Conservation (phyloP, 2,888 invertebrate species). For the Plebejus argus region DNA sequence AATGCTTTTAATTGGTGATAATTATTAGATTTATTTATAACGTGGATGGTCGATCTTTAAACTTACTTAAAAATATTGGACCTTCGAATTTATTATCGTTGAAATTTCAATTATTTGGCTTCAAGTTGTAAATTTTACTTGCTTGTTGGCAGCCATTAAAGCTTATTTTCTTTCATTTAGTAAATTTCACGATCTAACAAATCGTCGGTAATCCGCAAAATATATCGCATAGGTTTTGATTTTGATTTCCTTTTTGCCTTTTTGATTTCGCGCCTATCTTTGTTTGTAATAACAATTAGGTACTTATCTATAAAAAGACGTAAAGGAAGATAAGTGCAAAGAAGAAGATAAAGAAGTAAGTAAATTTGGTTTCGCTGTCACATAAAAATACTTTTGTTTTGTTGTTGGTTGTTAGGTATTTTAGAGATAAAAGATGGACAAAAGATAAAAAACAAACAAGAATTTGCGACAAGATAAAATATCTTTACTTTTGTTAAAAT, state of each 20-base stretch:
- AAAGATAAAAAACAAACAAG: no score
- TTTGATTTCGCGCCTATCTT: slow-evolving; percentile 5
- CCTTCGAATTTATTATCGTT: neutral
- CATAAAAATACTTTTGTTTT: neutral
- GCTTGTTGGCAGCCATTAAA: neutral
- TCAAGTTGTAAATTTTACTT: neutral
- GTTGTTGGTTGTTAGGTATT: neutral
- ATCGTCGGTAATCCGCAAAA: neutral
- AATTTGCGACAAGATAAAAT: no score
- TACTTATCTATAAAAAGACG: slow-evolving; percentile 16
- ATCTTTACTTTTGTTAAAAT: no score
- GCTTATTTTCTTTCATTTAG: neutral
- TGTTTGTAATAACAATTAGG: no score
- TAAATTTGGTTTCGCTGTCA: slow-evolving; percentile 4
- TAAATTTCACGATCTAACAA: neutral
- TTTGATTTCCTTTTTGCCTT: no score
- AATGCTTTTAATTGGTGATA: neutral
- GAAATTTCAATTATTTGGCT: neutral
- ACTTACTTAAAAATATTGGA: neutral
- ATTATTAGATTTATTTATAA: neutral
- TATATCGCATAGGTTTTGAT: neutral
- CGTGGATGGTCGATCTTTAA: neutral
- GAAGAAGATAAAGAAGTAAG: slow-evolving; percentile 29
- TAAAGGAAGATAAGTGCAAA: slow-evolving; percentile 5
- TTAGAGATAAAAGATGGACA: no score